Percentiles rank a stretch among this genome's conserved stretches.
Evolutionary conservation across 2,113 vertebrate genomes (phyloP).

Genomic region (Ochotona curzoniae): DNA sequence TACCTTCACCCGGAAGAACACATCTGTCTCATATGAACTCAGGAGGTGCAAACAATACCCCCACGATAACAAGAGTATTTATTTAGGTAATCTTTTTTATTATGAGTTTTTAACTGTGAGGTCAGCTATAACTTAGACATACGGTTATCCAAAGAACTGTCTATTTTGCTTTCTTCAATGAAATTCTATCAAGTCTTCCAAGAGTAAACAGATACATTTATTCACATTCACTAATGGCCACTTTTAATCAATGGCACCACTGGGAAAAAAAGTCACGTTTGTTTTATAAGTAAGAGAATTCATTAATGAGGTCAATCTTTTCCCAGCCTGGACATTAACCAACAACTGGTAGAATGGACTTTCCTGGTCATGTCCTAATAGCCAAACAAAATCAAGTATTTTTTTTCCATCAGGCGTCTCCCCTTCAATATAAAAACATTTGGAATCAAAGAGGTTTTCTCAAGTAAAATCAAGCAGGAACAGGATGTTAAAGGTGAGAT

Average conservation of each 20-base stretch:
- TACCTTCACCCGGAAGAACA: no score
- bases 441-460: conserved; percentile 12
- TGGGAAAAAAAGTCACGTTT: conserved; percentile 66
- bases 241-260: conserved; percentile 72
- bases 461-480: neutral
- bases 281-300: conserved; percentile 64
- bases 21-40: no score
- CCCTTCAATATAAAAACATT: conserved; percentile 13
- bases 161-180: conserved; percentile 38
- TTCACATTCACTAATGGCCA: conserved; percentile 60
- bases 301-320: conserved; percentile 65
- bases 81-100: conserved; percentile 37
- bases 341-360: conserved; percentile 45
- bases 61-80: neutral
- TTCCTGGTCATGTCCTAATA: conserved; percentile 45
- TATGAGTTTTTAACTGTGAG: conserved; percentile 27
- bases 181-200: conserved; percentile 53
- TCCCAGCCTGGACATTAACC: conserved; percentile 43
- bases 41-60: no score
- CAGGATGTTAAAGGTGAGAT: rapidly evolving
- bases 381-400: conserved; percentile 62
- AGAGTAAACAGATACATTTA: conserved; percentile 45
- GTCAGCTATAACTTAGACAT: neutral
- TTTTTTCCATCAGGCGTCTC: conserved; percentile 14
- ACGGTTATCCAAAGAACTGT: conserved; percentile 18